These are phyloP conservation scores for Geococcyx californianus DNA, from an alignment of 2,113 vertebrate genomes.

Conservation along the genomic window DNA sequence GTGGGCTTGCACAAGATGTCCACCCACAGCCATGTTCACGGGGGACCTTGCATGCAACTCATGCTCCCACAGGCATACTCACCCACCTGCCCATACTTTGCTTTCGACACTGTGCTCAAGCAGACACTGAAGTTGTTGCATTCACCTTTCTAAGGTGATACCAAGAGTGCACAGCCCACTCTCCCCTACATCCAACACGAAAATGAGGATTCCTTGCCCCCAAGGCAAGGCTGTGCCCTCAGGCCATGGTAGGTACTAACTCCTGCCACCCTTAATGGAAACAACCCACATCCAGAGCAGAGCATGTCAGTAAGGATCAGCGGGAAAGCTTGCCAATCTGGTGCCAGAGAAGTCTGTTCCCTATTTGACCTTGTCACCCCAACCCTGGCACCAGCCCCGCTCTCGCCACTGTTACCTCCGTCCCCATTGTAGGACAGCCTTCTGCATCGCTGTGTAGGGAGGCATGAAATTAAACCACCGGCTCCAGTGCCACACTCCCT, in stretches of 20 bases:
- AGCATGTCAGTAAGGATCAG: neutral
- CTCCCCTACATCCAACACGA: rapidly evolving
- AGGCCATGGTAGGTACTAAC: neutral
- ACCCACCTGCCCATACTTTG: neutral
- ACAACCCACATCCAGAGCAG: neutral
- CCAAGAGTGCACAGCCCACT: neutral
- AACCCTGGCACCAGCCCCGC: rapidly evolving
- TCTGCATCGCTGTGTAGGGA: slow-evolving; percentile 41
- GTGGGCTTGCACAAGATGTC: neutral
- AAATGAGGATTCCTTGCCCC: neutral
- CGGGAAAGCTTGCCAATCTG: neutral
- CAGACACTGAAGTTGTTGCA: neutral
- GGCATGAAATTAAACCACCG: slow-evolving; percentile 58
- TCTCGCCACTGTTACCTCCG: neutral
- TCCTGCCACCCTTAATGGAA: neutral
- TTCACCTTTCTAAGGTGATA: neutral
- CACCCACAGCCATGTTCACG: neutral
- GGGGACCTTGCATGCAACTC: neutral
- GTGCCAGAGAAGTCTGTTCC: neutral
- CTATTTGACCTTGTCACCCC: neutral
- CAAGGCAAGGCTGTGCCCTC: neutral
- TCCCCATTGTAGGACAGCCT: slow-evolving; percentile 39
- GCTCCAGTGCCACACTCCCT: slow-evolving; percentile 63
- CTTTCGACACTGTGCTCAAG: rapidly evolving
- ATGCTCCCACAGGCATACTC: neutral